A percentile compares a stretch with the other conserved stretches of the same genome.
Conservation (phyloP, 92 coral and sea anemone species). For the Epizoanthus ramosus region DNA sequence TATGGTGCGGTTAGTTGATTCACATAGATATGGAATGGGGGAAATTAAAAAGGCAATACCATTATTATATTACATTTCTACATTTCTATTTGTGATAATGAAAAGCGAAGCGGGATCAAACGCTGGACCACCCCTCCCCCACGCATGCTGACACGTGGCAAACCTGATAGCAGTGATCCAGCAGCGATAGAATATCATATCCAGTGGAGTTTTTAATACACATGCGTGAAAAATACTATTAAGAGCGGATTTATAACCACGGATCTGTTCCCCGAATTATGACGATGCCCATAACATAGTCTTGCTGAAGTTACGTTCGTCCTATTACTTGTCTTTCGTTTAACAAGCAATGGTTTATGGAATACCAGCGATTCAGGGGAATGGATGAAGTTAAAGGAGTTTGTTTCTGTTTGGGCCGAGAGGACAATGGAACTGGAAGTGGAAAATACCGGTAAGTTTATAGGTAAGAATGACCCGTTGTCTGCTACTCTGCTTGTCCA, state of each 20-base stretch:
- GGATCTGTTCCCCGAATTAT: neutral
- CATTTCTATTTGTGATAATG: no score
- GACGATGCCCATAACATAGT: neutral
- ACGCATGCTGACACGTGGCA: no score
- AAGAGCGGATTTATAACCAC: neutral
- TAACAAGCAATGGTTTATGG: constrained; percentile 3
- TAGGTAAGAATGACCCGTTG: neutral
- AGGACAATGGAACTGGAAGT: neutral
- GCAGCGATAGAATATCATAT: neutral
- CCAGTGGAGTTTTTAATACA: neutral
- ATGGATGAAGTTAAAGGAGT: constrained; percentile 2
- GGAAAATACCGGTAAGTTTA: constrained; percentile 4
- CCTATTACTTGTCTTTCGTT: neutral
- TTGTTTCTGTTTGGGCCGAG: neutral
- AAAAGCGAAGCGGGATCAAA: no score
- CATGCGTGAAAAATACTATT: constrained; percentile 14
- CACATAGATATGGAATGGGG: no score
- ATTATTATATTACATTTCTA: no score
- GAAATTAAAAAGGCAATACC: no score
- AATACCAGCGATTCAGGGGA: neutral
- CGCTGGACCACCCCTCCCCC: no score
- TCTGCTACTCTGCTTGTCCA: neutral
- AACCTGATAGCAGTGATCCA: no score
- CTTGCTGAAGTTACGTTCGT: neutral
- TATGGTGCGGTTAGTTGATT: no score